Evolutionary conservation across 2,888 invertebrate genomes (phyloP).

Genomic region (Drosophila paranaensis): DNA sequence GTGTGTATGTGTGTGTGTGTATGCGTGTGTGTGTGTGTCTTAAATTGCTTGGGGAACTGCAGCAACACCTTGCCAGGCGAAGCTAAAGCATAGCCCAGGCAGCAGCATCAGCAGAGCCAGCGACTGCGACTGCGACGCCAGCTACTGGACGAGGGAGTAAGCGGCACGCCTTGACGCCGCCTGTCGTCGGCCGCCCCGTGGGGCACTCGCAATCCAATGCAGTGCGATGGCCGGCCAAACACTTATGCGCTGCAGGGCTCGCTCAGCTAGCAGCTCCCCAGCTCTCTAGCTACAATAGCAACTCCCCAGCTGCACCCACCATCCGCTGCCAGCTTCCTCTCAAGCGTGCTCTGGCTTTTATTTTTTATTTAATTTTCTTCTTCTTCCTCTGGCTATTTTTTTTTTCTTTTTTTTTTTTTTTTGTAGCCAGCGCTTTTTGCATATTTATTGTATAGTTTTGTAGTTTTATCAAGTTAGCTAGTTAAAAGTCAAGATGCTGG

Average conservation of each 20-base stretch:
- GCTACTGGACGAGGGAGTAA: not conserved
- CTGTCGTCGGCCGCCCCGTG: slow-evolving; percentile 12
- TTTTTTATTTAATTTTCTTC: slow-evolving; percentile 13
- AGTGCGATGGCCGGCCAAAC: slow-evolving; percentile 63
- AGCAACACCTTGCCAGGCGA: slow-evolving; percentile 52
- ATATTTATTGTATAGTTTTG: slow-evolving; percentile 80
- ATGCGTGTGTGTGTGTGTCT: slow-evolving; percentile 17
- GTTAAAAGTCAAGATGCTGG: slow-evolving; percentile 77
- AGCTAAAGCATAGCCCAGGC: slow-evolving; percentile 27
- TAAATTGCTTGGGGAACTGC: slow-evolving; percentile 56
- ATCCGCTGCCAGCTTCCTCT: slow-evolving; percentile 7
- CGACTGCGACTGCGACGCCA: not conserved
- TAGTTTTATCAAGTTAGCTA: slow-evolving; percentile 79
- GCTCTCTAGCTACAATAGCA: slow-evolving; percentile 1
- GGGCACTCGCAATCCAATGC: slow-evolving; percentile 55
- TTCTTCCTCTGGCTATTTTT: slow-evolving; percentile 2
- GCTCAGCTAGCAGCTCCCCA: slow-evolving; percentile 15
- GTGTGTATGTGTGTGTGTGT: slow-evolving; percentile 5
- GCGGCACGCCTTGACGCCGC: not conserved
- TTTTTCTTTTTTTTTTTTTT: slow-evolving; percentile 3
- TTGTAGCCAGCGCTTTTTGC: slow-evolving; percentile 56
- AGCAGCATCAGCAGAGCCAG: not conserved
- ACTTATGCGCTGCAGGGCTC: slow-evolving; percentile 61
- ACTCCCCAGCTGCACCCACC: not conserved
- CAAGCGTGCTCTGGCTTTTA: slow-evolving; percentile 11